Percentiles rank a stretch among this genome's conserved stretches.
Conservation (phyloP, 2,113 vertebrate species). For the Indicator indicator region DNA sequence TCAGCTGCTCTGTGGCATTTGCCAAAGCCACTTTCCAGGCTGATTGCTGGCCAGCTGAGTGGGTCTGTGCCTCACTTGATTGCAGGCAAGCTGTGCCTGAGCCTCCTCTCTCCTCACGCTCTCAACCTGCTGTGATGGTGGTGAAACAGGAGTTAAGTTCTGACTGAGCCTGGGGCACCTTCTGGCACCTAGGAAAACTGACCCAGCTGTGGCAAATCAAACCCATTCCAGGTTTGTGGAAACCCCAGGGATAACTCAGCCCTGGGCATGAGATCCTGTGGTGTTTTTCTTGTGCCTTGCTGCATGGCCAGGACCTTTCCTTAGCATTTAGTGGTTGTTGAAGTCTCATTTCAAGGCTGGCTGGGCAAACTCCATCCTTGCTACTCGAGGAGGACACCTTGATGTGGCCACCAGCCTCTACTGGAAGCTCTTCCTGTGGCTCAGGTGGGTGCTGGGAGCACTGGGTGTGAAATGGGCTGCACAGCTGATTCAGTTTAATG, state of each 20-base stretch:
- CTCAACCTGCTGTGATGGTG: accelerated
- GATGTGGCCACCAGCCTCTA: background rate
- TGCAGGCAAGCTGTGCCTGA: background rate
- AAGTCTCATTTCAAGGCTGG: background rate
- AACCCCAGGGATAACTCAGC: background rate
- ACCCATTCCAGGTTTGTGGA: background rate
- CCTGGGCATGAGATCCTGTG: background rate
- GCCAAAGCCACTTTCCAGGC: background rate
- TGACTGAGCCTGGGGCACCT: background rate
- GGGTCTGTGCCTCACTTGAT: accelerated
- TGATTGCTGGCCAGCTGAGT: background rate
- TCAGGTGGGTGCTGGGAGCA: background rate
- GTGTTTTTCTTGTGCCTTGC: background rate
- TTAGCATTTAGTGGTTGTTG: background rate
- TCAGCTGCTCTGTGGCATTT: background rate
- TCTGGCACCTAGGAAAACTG: background rate
- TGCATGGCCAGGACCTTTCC: accelerated
- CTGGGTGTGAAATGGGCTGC: background rate
- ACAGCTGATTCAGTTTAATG: background rate
- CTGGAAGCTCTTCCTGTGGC: background rate
- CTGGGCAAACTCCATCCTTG: background rate
- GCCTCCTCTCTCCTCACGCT: background rate
- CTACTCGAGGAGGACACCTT: background rate
- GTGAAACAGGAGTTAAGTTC: background rate
- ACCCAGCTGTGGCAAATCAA: background rate